Evolutionary conservation across 1,140 invertebrate genomes (phyloP).

Genomic region (Sminthurinus signatus): DNA sequence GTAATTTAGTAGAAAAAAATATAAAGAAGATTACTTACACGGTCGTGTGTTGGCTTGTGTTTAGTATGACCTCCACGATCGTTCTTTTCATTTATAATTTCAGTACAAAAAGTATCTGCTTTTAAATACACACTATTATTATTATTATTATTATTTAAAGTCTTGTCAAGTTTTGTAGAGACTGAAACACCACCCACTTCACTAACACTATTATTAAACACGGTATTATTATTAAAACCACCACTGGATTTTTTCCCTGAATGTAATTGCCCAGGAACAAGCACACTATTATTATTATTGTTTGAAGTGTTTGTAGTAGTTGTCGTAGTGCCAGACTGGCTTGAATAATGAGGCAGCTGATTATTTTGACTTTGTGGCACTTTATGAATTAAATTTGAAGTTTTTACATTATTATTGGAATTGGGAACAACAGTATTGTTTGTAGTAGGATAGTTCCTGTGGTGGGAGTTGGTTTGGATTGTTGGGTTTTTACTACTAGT

Average conservation of each 20-base stretch:
- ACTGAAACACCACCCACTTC: neutral
- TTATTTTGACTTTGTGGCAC: conserved; percentile 21
- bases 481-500: neutral
- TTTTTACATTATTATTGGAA: neutral
- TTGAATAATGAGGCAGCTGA: conserved; percentile 4
- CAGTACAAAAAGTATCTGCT: neutral
- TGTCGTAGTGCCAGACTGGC: conserved; percentile 21
- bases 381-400: neutral
- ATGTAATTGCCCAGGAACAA: too few relatives aligned
- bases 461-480: neutral
- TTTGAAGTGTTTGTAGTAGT: neutral
- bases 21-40: conserved; percentile 27
- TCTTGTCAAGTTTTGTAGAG: conserved; percentile 11
- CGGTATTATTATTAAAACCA: conserved; percentile 18
- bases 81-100: conserved; percentile 10
- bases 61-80: neutral
- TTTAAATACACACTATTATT: conserved; percentile 17
- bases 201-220: neutral
- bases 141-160: conserved; percentile 23
- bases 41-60: conserved; percentile 26
- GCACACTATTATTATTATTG: neutral
- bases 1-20: neutral
- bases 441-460: neutral
- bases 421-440: neutral
- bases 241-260: neutral